Evolutionary conservation across 2,888 invertebrate genomes (phyloP).

Genomic region (Nezara viridula): DNA sequence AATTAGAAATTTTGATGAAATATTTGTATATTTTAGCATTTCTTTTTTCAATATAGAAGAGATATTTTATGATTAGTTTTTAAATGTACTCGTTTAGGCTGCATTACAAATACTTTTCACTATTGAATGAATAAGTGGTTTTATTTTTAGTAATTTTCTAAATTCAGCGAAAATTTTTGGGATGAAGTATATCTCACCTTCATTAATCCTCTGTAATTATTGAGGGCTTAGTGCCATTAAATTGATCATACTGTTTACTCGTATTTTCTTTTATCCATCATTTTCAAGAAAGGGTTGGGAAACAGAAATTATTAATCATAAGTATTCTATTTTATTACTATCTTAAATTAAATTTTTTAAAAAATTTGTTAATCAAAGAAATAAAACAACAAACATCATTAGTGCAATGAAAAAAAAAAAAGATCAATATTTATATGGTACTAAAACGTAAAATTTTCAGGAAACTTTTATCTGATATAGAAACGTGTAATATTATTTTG

Average conservation of each 20-base stretch:
- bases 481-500: neutral
- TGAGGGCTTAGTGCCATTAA: neutral
- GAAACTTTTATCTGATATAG: neutral
- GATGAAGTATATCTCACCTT: neutral
- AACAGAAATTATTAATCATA: neutral
- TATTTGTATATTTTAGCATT: neutral
- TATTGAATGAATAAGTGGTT: neutral
- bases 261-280: neutral
- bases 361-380: too few species aligned
- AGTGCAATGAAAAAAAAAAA: too few species aligned
- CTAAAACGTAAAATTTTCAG: too few species aligned
- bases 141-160: neutral
- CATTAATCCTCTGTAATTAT: neutral
- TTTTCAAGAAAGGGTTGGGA: neutral
- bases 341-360: too few species aligned
- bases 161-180: neutral
- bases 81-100: neutral
- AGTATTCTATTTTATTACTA: neutral
- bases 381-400: too few species aligned
- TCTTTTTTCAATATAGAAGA: neutral
- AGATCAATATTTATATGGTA: too few species aligned
- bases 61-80: conserved; percentile 1
- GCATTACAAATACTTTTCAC: neutral
- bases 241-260: neutral
- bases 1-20: conserved; percentile 10